Evolutionary conservation across 53 echinoderm and acorn worm species (phyloP), one percentile per base, ranked within the genome.

Genomic region (Antedon mediterranea): DNA sequence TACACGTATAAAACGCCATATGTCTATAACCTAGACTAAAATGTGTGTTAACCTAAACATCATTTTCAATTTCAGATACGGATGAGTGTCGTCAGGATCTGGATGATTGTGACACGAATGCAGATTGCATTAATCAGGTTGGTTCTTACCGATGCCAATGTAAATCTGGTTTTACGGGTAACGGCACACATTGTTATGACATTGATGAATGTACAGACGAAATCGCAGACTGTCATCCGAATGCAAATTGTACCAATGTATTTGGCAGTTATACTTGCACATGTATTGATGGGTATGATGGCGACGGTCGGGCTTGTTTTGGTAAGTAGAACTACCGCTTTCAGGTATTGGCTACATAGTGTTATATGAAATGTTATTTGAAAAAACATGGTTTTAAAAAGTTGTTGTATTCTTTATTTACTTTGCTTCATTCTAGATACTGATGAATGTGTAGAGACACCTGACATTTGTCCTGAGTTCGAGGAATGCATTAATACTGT

Each of bases 241-340:
- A 88, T 43, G 86, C 88, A 9, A 31, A 72, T 9, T 93, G 93
- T 73, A 93, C 77, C 43, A 88, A 93, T 81, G 79, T 80, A 13
- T 3, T 74, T 23, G 88, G 84, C 30, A 88, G 85, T 34, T 93
- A 85, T 37, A 78, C 75, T 41, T 90, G 93, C 71, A 72, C 72
- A 0, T 93, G 93, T 75, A 44, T 23, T 31, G 34, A 27, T 33
- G 92, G 92, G 33, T 92, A 82, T 72, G 71, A 42, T 73, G 92
- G 92, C 9, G 80, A 89, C 71, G 92, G 89, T 23, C 28, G 71
- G 43, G 80, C 79, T 32, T 89, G 85, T 79, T 33, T 89, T 5
- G 84, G 84, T 88, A 78, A 71, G 82, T 83, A 26, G 26, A 20
- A 30, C 28, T 0, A 44, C 8, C 57, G 57, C 23, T 15, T 57